A percentile compares a stretch with the other conserved stretches of the same genome.
Conservation (phyloP, 2,888 invertebrate genomes). For the Cenopis cana region DNA sequence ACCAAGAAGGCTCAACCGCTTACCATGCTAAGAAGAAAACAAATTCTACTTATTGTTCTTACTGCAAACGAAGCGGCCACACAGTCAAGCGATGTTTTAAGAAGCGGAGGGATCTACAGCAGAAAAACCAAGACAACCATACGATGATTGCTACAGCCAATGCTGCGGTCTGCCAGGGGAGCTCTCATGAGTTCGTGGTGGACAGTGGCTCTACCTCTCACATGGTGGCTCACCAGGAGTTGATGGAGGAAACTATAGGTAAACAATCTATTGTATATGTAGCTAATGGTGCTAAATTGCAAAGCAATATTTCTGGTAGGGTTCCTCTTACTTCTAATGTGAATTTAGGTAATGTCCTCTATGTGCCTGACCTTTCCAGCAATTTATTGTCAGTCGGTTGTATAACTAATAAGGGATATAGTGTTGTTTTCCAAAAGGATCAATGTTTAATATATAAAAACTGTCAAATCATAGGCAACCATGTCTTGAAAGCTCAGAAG, state of each 20-base stretch:
- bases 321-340: slow-evolving; percentile 5
- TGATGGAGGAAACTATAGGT: neutral
- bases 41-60: neutral
- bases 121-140: neutral
- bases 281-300: slow-evolving; percentile 3
- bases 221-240: neutral
- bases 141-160: neutral
- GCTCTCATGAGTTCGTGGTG: neutral
- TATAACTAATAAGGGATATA: slow-evolving; percentile 7
- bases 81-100: slow-evolving; percentile 1
- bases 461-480: slow-evolving; percentile 8
- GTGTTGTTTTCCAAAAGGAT: slow-evolving; percentile 8
- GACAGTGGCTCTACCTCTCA: neutral
- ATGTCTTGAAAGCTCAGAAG: slow-evolving; percentile 8
- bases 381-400: slow-evolving; percentile 10
- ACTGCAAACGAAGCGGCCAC: slow-evolving; percentile 5
- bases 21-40: neutral
- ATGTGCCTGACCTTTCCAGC: slow-evolving; percentile 9
- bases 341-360: slow-evolving; percentile 5
- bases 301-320: slow-evolving; percentile 6
- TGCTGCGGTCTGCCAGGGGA: no score
- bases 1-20: neutral
- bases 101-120: neutral
- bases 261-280: slow-evolving; percentile 1
- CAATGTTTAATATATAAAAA: slow-evolving; percentile 3